Base-by-base conservation (phyloP, 2,888 invertebrate species). In the Trissolcus japonicus region DNA sequence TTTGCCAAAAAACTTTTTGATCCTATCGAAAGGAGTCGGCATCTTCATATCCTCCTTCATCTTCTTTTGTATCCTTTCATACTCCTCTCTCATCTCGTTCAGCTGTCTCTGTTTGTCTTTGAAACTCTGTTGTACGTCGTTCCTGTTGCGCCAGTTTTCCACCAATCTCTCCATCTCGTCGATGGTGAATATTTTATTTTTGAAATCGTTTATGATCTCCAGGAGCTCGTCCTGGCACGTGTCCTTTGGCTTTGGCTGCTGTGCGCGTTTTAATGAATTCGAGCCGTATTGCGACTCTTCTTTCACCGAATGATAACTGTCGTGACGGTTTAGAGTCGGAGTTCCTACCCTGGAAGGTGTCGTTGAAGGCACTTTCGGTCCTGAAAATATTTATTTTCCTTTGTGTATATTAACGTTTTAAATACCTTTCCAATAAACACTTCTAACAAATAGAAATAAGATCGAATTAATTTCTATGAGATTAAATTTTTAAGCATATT, bases 151-250 rank as follows among this genome's bases (percentile, higher is more conserved):
- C 96, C 96, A 96, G 84, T 94, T 94, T 87, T 95, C 94, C 0
- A 96, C 96, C 60, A 96, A 90, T 81, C 94, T 93, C 87, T 96
- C 96, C 0, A 96, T 95, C 90, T 96, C 95, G 0, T 93, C 92
- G 84, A 96, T 95, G 0, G 95, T 94, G 80, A 95, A 94, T 2
- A 96, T 95, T 85, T 96, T 95, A 84, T 96, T 96, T 88, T 96
- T 96, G 84, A 95, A 96, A 84, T 96, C 96, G 84, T 94, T 95
- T 86, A 96, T 95, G 60, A 96, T 95, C 90, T 96, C 96, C 2
- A 94, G 92, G 72, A 96, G 90, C 86, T 96, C 96, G 79, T 95
- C 95, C 86, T 96, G 94, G 0, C 83, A 82, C 1, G 60, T 7
- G 4, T 69, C 71, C 7, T 14, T 80, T 0, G 85, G 86, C 48